Percentiles rank a stretch among this genome's conserved stretches.
phyloP scores from a whole-genome alignment of 1,140 invertebrate species.

The Halictus rubicundus region DNA sequence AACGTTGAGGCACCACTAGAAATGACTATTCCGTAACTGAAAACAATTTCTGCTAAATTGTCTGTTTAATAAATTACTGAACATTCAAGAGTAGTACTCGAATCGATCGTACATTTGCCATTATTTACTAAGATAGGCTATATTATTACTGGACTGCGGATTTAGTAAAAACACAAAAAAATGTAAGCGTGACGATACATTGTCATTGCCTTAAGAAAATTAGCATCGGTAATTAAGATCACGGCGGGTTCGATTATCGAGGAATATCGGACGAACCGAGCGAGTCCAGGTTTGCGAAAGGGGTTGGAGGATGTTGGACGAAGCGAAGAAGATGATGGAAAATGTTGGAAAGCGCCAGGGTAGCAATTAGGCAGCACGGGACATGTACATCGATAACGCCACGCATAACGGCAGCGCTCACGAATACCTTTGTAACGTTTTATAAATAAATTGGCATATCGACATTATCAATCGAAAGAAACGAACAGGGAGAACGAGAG shows the following conservation, averaged over 20 bases:
- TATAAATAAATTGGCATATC: conserved; percentile 78
- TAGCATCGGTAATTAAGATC: conserved; percentile 8
- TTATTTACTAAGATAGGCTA: too few species aligned
- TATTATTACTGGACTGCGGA: too few species aligned
- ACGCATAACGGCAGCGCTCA: conserved; percentile 48
- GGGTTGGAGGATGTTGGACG: not conserved
- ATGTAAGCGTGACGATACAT: too few species aligned
- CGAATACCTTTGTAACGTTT: conserved; percentile 72
- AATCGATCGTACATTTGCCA: too few species aligned
- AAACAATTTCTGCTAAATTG: too few species aligned
- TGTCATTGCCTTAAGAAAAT: too few species aligned
- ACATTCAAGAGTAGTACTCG: too few species aligned
- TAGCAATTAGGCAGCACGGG: not conserved
- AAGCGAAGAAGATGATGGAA: not conserved
- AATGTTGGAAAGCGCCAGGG: conserved; percentile 8
- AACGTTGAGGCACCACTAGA: too few species aligned
- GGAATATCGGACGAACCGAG: not conserved
- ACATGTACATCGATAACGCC: conserved; percentile 28
- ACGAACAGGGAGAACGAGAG: not conserved
- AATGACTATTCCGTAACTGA: too few species aligned
- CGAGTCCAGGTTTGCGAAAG: not conserved
- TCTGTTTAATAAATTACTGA: too few species aligned
- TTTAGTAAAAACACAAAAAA: too few species aligned
- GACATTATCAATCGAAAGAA: conserved; percentile 63
- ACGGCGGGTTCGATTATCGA: not conserved